A percentile compares a stretch with the other conserved stretches of the same genome.
Evolutionary conservation across 2,888 invertebrate genomes (phyloP).

Genomic region (Callimorpha dominula): DNA sequence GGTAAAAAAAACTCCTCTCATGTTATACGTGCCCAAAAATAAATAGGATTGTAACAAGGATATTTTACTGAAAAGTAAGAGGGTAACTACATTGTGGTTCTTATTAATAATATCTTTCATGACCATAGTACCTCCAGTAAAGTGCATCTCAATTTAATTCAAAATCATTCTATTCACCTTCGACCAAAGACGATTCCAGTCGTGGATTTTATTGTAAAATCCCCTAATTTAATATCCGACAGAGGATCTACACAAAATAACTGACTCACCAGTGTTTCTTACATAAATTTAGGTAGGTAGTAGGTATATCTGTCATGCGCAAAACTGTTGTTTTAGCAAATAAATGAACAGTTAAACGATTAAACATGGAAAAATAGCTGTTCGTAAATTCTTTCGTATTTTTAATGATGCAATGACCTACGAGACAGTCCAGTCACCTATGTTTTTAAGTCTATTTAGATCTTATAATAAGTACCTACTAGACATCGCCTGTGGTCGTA

Average conservation of each 20-base stretch:
- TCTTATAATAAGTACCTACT: background rate
- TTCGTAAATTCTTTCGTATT: slow-evolving; percentile 4
- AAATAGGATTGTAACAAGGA: too few relatives aligned
- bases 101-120: too few relatives aligned
- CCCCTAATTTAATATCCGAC: too few relatives aligned
- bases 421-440: background rate
- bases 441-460: background rate
- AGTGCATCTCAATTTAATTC: background rate
- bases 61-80: too few relatives aligned
- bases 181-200: background rate
- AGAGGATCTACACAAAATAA: too few relatives aligned
- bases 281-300: too few relatives aligned
- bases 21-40: background rate
- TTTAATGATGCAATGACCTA: background rate
- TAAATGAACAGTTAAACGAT: slow-evolving; percentile 1
- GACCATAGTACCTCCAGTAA: too few relatives aligned
- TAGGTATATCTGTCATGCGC: background rate
- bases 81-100: too few relatives aligned
- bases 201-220: too few relatives aligned
- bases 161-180: background rate
- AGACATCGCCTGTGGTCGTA: too few relatives aligned
- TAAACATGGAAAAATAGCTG: slow-evolving; percentile 3
- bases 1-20: too few relatives aligned
- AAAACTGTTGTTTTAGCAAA: background rate
- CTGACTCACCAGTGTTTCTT: too few relatives aligned